Base-by-base conservation (phyloP, 2,113 vertebrate species). In the Microcebus ravelobensis region DNA sequence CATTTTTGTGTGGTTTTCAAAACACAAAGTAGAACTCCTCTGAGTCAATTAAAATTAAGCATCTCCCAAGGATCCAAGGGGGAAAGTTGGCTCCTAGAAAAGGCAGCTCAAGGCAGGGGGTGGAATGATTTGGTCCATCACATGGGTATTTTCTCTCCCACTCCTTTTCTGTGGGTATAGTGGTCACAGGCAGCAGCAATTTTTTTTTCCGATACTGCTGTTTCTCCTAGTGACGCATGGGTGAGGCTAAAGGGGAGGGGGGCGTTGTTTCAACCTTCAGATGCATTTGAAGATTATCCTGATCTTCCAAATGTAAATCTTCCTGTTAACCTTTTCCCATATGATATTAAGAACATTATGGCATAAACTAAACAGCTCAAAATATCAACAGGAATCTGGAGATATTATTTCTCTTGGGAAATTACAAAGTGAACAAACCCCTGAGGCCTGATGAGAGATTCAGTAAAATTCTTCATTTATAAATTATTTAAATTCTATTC, bases 21-120 rank as follows among this genome's bases (percentile, higher is more conserved):
- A 93, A 95, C 61, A 93, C 65, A 86, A 95, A 97, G 88, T 92
- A 90, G 83, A 96, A 93, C 50, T 96, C 89, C 65, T 95, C 91
- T 91, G 95, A 95, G 95, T 94, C 96, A 68, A 97, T 98, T 97
- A 92, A 96, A 97, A 96, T 91, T 84, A 95, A 97, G 97, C 91
- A 96, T 96, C 97, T 97, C 87, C 65, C 87, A 90, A 97, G 84
- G 95, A 96, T 93, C 89, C 93, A 94, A 83, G 70, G 48, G 87
- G 61, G 70, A 93, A 97, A 96, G 79, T n/a, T 97, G 97, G 92
- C 97, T 95, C 80, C 94, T 77, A 91, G 59, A 87, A 94, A 91
- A 97, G 80, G 90, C 91, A 92, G 59, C 59, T 65, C 83, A 57
- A 90, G 57, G 93, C 96, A 95, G 83, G 87, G 83, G 80, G 80